These are phyloP conservation scores for Ascidia mentula DNA, from an alignment of 23 tunicate species.

Conservation along the genomic window DNA sequence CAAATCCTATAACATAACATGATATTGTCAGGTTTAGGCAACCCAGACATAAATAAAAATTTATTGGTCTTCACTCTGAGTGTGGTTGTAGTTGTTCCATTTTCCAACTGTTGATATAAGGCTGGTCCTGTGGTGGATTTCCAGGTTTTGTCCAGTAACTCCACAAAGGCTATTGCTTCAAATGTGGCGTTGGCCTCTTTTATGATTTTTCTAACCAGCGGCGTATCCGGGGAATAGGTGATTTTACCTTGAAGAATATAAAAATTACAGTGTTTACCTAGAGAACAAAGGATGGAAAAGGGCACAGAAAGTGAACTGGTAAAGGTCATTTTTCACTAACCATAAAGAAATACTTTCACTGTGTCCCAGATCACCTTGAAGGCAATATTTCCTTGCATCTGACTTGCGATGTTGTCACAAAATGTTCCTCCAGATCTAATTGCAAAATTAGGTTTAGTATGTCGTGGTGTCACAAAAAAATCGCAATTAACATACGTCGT, in stretches of 20 bases:
- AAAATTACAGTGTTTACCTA: too few relatives aligned
- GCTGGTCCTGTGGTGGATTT: constrained; percentile 49
- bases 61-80: constrained; percentile 29
- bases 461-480: background rate
- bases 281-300: too few relatives aligned
- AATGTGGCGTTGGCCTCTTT: constrained; percentile 73
- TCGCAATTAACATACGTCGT: background rate
- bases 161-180: constrained; percentile 43
- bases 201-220: constrained; percentile 43
- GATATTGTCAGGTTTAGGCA: background rate
- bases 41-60: background rate
- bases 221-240: constrained; percentile 68
- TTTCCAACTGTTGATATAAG: constrained; percentile 46
- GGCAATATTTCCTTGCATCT: background rate
- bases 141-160: constrained; percentile 47
- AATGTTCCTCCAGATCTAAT: background rate
- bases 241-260: constrained; percentile 91
- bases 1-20: constrained; percentile 5
- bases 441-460: too few relatives aligned
- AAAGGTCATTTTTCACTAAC: too few relatives aligned
- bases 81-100: constrained; percentile 19
- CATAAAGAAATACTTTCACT: background rate
- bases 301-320: too few relatives aligned
- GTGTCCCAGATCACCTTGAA: background rate
- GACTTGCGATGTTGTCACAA: background rate